These are phyloP conservation scores for Ephialtes manifestator DNA, from an alignment of 2,888 invertebrate genomes.

Conservation along the genomic window DNA sequence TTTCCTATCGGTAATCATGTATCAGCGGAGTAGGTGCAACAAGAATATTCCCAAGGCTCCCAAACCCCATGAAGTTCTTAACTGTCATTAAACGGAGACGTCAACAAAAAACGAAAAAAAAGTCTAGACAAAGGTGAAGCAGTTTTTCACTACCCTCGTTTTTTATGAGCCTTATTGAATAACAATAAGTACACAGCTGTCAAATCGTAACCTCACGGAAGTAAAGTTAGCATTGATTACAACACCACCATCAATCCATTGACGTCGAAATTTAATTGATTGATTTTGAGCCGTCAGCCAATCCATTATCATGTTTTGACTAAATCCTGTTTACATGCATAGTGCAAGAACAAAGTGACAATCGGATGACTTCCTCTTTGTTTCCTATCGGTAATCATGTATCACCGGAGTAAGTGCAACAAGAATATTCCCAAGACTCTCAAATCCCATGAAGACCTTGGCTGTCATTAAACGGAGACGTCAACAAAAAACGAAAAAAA, in stretches of 20 bases:
- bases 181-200: conserved; percentile 12
- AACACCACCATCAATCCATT: not conserved
- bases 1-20: not conserved
- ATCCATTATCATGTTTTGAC: not conserved
- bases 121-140: not conserved
- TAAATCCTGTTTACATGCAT: not conserved
- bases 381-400: not conserved
- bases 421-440: not conserved
- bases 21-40: not conserved
- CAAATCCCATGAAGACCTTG: not conserved
- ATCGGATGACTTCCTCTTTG: not conserved
- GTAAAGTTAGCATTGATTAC: not conserved
- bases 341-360: not conserved
- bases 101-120: not conserved
- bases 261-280: not conserved
- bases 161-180: not conserved
- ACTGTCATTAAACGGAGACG: not conserved
- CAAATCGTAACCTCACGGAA: not conserved
- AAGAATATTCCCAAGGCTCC: not conserved
- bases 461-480: not conserved
- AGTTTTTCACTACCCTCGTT: not conserved
- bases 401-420: not conserved
- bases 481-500: not conserved
- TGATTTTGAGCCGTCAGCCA: not conserved
- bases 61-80: no score